phyloP scores from a whole-genome alignment of 37 sponge, comb jelly and placozoan species.

The Amphimedon queenslandica region DNA sequence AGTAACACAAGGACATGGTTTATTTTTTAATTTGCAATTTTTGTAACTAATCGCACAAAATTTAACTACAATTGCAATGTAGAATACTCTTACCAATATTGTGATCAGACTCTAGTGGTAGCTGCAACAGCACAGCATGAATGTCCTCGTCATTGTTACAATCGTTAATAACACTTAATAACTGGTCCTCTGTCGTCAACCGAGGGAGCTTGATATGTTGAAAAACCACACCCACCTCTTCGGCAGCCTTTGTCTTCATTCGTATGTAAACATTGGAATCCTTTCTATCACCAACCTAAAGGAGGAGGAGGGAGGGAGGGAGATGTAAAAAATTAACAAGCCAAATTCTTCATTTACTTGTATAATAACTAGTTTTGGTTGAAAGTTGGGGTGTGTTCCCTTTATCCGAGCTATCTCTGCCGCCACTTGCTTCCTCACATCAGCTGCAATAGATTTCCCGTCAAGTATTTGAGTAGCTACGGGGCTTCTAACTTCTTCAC shows the following conservation, averaged over 20 bases:
- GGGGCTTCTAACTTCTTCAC: no score
- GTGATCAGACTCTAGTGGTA: constrained; percentile 55
- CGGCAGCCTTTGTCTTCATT: constrained; percentile 85
- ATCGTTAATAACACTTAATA: constrained; percentile 37
- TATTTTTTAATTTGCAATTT: no score
- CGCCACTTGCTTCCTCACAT: constrained; percentile 49
- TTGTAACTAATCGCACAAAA: no score
- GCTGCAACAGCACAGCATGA: constrained; percentile 89
- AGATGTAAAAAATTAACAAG: not conserved
- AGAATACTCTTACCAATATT: constrained; percentile 18
- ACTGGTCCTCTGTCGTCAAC: constrained; percentile 46
- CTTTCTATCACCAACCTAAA: constrained; percentile 75
- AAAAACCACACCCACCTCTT: constrained; percentile 53
- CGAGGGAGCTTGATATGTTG: constrained; percentile 71
- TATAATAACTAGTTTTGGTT: constrained; percentile 71
- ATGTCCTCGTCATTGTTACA: constrained; percentile 76
- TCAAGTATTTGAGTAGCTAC: constrained; percentile 53
- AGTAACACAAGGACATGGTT: no score
- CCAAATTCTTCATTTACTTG: constrained; percentile 30
- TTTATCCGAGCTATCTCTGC: constrained; percentile 42
- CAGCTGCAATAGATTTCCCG: constrained; percentile 79
- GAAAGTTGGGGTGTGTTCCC: constrained; percentile 42
- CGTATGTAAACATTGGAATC: constrained; percentile 96
- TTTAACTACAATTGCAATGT: not conserved
- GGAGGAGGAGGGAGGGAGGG: not conserved